A percentile compares a stretch with the other conserved stretches of the same genome.
These are phyloP conservation scores for Trypoxylon attenuatum DNA, from an alignment of 2,888 invertebrate genomes.

Conservation along the genomic window DNA sequence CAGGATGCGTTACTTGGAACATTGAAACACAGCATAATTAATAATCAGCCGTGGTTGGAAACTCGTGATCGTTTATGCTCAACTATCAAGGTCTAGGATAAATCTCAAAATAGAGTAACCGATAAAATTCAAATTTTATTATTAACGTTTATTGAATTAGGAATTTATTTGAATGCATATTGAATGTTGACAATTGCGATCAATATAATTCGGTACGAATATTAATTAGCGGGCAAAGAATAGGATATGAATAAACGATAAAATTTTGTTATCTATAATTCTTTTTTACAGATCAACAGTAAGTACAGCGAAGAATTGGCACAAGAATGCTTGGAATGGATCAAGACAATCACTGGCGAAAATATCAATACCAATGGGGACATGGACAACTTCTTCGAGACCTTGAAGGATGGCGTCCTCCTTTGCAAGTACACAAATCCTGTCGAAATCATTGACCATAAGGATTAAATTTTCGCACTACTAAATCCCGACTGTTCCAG, in stretches of 20 bases:
- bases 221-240: no score
- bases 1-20: constrained; percentile 68
- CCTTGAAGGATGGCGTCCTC: constrained; percentile 91
- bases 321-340: constrained; percentile 94
- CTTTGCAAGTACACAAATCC: constrained; percentile 85
- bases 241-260: no score
- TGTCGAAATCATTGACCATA: background rate
- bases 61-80: constrained; percentile 18
- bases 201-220: no score
- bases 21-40: constrained; percentile 58
- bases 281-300: constrained; percentile 90
- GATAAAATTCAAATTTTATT: background rate
- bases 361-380: constrained; percentile 91
- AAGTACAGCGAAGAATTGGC: constrained; percentile 98
- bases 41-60: constrained; percentile 45
- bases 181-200: no score
- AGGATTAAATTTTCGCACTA: background rate
- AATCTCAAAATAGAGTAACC: background rate
- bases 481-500: constrained; percentile 73
- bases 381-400: constrained; percentile 95
- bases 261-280: no score
- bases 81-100: constrained; percentile 11
- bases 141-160: no score
- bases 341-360: constrained; percentile 89
- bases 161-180: no score